Evolutionary conservation across 1,140 invertebrate species (phyloP), one percentile per base, ranked within the genome.

Genomic region (Contarinia nasturtii): DNA sequence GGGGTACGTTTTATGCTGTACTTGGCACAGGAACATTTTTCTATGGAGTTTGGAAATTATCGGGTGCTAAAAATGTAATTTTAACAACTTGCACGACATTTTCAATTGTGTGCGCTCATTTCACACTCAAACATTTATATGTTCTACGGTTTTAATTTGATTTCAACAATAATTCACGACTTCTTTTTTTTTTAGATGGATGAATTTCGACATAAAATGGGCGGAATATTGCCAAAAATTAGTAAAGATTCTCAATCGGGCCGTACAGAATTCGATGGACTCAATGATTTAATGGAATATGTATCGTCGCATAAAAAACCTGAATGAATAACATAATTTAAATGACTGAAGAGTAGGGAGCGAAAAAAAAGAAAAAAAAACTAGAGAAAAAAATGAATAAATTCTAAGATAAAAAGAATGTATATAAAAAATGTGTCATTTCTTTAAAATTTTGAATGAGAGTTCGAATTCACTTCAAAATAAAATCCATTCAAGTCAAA

Each of bases 11-110:
- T 2, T 91, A 88, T 66, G 84, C 90, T 1, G 68, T 89, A 14
- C 68, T 79, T 34, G 87, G 88, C 11, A 86, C 86, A 52, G 74
- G 83, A 12, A 57, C 85, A 42, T 65, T 93, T 47, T 86, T 80
- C 60, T 90, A 80, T 65, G 73, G 75, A 11, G 76, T 92, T 48
- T 94, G 87, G 85, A 93, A 92, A 69, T 54, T 89, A 7, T 79
- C 86, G 33, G 89, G 87, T 50, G 87, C 85, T 27, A 75, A 76
- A 54, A 75, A 82, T 73, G 79, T 84, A 58, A 67, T 61, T 47
- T 45, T 21, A 15, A 44, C 40, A 22, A 22, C 42, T 37, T 15
- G n/a, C 7, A 36, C 48, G 50, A 21, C 17, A n/a, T 2, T 37
- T 37, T 7, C 47, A 10, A 46, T 27, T 37, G 19, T 33, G 18